phyloP scores from a whole-genome alignment of 2,797 vertebrate genomes.

The Kryptolebias ocellatus region DNA sequence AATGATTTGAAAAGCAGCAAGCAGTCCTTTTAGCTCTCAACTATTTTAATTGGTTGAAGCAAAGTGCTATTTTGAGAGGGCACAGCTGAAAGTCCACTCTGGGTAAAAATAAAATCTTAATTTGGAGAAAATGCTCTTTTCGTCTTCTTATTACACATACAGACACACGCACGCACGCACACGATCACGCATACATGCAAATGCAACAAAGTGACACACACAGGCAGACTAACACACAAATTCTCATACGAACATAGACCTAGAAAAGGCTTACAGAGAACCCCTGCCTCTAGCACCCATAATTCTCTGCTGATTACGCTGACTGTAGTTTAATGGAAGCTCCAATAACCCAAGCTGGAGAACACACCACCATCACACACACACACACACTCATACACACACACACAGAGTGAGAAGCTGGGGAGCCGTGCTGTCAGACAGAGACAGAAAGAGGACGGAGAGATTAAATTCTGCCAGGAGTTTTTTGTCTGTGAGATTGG shows the following conservation, averaged over 20 bases:
- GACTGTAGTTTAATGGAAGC: slow-evolving; percentile 78
- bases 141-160: slow-evolving; percentile 3
- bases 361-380: slow-evolving; percentile 36
- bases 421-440: slow-evolving; percentile 69
- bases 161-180: neutral
- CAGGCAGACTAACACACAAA: neutral
- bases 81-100: slow-evolving; percentile 11
- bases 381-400: slow-evolving; percentile 27
- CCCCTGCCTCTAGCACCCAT: slow-evolving; percentile 69
- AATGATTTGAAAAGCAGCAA: slow-evolving; percentile 50
- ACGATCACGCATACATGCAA: slow-evolving; percentile 8
- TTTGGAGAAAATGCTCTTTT: slow-evolving; percentile 32
- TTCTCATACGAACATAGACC: slow-evolving; percentile 48
- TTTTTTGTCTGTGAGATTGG: slow-evolving; percentile 84
- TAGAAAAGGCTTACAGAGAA: slow-evolving; percentile 51
- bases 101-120: slow-evolving; percentile 36
- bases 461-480: slow-evolving; percentile 84
- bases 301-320: slow-evolving; percentile 81
- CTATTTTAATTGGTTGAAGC: slow-evolving; percentile 62
- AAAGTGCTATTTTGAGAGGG: slow-evolving; percentile 22
- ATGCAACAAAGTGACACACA: slow-evolving; percentile 17
- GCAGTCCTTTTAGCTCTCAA: slow-evolving; percentile 44
- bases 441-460: slow-evolving; percentile 81
- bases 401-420: slow-evolving; percentile 35
- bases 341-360: slow-evolving; percentile 62